Percentiles rank a stretch among this genome's conserved stretches.
Conservation (phyloP, 1,140 invertebrate species). For the Zaprionus nigranus region DNA sequence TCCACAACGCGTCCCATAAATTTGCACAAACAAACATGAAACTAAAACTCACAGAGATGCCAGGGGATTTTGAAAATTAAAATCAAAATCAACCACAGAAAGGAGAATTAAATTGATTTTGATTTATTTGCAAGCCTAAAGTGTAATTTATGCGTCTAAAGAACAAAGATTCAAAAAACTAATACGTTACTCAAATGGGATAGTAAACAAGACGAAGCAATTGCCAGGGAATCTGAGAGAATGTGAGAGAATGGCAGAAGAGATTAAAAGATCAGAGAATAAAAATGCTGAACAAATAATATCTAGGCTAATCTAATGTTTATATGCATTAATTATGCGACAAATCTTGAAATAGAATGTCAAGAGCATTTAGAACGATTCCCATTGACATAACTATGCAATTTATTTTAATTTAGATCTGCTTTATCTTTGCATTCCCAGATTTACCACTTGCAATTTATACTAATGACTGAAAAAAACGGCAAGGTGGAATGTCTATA, state of each 20-base stretch:
- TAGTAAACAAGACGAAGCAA: neutral
- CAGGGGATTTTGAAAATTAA: slow-evolving; percentile 29
- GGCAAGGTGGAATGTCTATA: neutral
- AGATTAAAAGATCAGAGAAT: neutral
- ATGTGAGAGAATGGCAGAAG: neutral
- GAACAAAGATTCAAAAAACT: slow-evolving; percentile 1
- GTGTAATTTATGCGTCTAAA: slow-evolving; percentile 43
- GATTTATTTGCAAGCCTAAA: slow-evolving; percentile 54
- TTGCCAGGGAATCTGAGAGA: neutral
- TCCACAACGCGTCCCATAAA: slow-evolving; percentile 36
- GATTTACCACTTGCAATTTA: neutral
- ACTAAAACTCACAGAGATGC: slow-evolving; percentile 31
- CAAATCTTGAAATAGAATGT: neutral
- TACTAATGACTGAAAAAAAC: neutral
- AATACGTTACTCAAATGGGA: neutral
- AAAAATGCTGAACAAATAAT: neutral
- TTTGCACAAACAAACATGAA: slow-evolving; percentile 18
- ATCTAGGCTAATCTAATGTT: neutral
- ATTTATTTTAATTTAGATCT: slow-evolving; percentile 2
- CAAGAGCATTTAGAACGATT: neutral
- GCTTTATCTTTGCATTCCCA: neutral
- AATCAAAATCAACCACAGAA: slow-evolving; percentile 25
- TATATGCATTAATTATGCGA: neutral
- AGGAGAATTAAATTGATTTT: slow-evolving; percentile 47
- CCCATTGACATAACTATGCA: neutral